Evolutionary conservation across 1,140 invertebrate genomes (phyloP).

Genomic region (Platorchestia sp.): DNA sequence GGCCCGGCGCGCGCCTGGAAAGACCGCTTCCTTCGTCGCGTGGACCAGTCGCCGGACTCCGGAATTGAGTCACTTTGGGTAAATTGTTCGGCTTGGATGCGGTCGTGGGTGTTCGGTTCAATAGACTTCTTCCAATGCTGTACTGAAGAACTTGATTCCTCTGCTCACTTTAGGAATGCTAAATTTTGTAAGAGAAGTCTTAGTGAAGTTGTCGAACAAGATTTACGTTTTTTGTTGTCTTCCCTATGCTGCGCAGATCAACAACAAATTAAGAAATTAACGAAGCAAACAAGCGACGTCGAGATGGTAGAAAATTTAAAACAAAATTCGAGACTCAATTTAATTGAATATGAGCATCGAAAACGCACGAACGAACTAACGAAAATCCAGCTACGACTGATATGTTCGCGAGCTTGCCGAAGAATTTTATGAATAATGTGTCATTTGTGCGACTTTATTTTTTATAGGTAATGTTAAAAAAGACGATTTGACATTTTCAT

Average conservation of each 20-base stretch:
- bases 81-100: conserved; percentile 9
- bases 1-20: not conserved
- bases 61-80: conserved; percentile 16
- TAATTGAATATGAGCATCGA: not conserved
- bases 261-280: not conserved
- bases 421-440: too few species aligned
- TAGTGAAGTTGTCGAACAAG: too few species aligned
- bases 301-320: not conserved
- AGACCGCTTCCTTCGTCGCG: not conserved
- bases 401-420: too few species aligned
- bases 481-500: too few species aligned
- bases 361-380: too few species aligned
- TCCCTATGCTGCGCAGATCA: not conserved
- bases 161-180: too few species aligned
- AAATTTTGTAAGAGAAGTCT: too few species aligned
- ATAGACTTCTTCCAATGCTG: not conserved
- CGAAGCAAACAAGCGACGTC: not conserved
- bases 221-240: not conserved
- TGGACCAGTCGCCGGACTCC: too few species aligned
- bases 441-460: too few species aligned
- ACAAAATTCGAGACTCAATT: not conserved
- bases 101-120: not conserved
- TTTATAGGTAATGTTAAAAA: too few species aligned
- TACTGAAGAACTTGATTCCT: too few species aligned
- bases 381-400: too few species aligned